Conservation (phyloP, 2,888 invertebrate species). For the Galerucella pusilla region DNA sequence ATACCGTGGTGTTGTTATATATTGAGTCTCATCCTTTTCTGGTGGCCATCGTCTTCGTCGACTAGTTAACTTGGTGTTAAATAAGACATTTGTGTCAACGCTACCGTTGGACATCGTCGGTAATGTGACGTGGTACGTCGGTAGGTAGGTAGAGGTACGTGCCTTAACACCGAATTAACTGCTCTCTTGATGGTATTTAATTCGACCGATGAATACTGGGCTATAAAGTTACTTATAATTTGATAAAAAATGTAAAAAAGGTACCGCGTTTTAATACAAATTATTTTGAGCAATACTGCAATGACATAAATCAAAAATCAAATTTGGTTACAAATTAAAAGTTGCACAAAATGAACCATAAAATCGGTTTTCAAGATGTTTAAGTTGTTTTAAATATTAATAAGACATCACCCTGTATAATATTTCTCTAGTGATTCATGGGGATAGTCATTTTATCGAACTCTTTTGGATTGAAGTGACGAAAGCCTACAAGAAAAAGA, state of each 20-base stretch:
- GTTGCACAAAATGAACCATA: no score
- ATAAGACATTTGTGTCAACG: constrained; percentile 53
- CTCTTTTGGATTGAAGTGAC: no score
- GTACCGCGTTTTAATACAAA: neutral
- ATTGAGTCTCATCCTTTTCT: constrained; percentile 33
- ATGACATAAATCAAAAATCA: no score
- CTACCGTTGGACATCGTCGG: constrained; percentile 28
- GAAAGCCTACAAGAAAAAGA: no score
- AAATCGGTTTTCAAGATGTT: no score
- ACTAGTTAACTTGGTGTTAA: constrained; percentile 49
- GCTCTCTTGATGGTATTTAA: constrained; percentile 2
- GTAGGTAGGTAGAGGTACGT: neutral
- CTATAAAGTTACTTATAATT: constrained; percentile 2
- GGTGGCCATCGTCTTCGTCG: constrained; percentile 39
- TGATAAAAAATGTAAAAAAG: neutral
- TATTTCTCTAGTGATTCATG: no score
- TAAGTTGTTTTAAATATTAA: no score
- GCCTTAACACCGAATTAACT: neutral
- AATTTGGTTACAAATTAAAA: no score
- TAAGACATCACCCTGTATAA: no score
- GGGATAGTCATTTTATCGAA: no score
- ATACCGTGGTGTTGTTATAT: constrained; percentile 36
- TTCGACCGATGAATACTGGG: constrained; percentile 1
- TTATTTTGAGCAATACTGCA: neutral
- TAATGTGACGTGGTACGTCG: constrained; percentile 10